Evolutionary conservation across 2,888 invertebrate species (phyloP).

Genomic region (Phorcus lineatus): DNA sequence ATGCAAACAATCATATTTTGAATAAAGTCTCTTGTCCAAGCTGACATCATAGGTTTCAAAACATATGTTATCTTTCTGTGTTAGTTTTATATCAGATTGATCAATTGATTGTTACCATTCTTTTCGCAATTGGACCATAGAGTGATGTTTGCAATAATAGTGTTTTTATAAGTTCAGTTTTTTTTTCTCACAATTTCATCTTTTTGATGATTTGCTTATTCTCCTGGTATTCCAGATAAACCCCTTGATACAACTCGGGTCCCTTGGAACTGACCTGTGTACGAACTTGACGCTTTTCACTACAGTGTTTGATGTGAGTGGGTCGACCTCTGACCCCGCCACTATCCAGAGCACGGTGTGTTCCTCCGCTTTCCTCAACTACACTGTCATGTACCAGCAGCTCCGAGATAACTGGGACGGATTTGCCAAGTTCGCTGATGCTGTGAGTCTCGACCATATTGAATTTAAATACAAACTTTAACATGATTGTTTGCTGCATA

Average conservation of each 20-base stretch:
- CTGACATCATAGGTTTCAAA: too few species aligned
- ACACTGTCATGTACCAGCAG: conserved; percentile 48
- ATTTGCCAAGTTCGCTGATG: conserved; percentile 44
- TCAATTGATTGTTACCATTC: too few species aligned
- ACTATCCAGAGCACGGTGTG: conserved; percentile 51
- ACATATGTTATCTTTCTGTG: too few species aligned
- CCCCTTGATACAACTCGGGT: not conserved
- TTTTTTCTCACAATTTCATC: not conserved
- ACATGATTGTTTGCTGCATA: too few species aligned
- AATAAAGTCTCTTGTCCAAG: too few species aligned
- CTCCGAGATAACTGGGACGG: conserved; percentile 49
- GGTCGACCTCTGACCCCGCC: conserved; percentile 36
- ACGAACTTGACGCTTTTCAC: conserved; percentile 41
- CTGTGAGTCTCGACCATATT: conserved; percentile 39
- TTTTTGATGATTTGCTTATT: too few species aligned
- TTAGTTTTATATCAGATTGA: too few species aligned
- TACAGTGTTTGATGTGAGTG: conserved; percentile 40
- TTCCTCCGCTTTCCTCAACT: conserved; percentile 45
- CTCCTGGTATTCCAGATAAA: not conserved
- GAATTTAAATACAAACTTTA: too few species aligned
- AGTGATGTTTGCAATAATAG: too few species aligned
- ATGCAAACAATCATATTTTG: too few species aligned
- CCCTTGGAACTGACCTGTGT: conserved; percentile 37
- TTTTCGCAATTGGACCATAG: too few species aligned
- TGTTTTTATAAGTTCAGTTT: too few species aligned